Evolutionary conservation across 2,113 vertebrate genomes (phyloP).

Genomic region (Campylomormyrus tamandua): DNA sequence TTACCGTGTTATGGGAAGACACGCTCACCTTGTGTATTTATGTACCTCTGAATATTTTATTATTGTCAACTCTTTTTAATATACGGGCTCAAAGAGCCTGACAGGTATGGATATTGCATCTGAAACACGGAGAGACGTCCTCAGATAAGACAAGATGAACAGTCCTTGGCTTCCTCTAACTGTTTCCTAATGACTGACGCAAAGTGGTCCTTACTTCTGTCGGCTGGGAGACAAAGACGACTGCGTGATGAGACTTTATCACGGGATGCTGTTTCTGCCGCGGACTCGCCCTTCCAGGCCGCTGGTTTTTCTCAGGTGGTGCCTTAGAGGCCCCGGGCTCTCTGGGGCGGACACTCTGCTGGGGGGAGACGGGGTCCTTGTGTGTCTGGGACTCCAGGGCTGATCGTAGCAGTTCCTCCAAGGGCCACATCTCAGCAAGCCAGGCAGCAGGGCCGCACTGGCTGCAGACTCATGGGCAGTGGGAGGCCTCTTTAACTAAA

Average conservation of each 20-base stretch:
- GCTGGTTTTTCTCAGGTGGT: not conserved
- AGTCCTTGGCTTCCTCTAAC: not conserved
- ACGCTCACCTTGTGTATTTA: not conserved
- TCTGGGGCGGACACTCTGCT: not conserved
- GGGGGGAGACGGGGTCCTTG: not conserved
- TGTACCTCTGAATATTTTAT: not conserved
- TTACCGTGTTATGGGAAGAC: slow-evolving; percentile 12
- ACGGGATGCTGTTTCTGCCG: slow-evolving; percentile 46
- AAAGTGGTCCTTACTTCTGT: slow-evolving; percentile 31
- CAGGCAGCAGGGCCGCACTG: not conserved
- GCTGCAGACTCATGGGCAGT: not conserved
- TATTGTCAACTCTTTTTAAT: not conserved
- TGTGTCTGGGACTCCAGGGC: not conserved
- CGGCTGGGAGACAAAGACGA: slow-evolving; percentile 33
- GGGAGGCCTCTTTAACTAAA: slow-evolving; percentile 10
- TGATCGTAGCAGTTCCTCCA: not conserved
- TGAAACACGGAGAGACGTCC: not conserved
- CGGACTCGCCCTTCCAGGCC: slow-evolving; percentile 40
- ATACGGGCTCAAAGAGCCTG: not conserved
- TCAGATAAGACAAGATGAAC: not conserved
- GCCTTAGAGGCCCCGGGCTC: not conserved
- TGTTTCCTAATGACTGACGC: not conserved
- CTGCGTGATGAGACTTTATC: slow-evolving; percentile 48
- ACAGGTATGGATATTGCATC: slow-evolving; percentile 13
- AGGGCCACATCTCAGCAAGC: not conserved